Conservation (phyloP, 2,888 invertebrate species). For the Machimus atricapillus region DNA sequence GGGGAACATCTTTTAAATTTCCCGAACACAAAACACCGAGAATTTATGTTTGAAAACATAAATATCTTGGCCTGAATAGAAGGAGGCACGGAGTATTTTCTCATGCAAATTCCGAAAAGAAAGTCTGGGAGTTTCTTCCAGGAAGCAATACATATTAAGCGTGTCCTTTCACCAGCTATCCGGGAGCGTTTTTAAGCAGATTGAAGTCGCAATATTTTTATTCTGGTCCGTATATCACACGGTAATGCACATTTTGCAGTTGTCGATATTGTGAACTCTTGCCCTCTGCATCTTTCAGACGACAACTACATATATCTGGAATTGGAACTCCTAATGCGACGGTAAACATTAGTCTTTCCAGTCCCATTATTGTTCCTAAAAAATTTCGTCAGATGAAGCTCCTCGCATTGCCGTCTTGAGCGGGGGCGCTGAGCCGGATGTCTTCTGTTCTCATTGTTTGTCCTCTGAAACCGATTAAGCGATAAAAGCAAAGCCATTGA, state of each 20-base stretch:
- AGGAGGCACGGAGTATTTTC: neutral
- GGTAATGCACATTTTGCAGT: neutral
- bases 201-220: neutral
- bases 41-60: neutral
- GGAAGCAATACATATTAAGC: neutral
- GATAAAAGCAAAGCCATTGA: constrained; percentile 19
- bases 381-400: neutral
- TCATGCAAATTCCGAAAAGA: neutral
- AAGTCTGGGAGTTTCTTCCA: neutral
- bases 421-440: neutral
- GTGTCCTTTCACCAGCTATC: neutral
- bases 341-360: constrained; percentile 6
- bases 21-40: neutral
- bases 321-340: neutral
- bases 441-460: constrained; percentile 7
- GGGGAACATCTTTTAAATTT: neutral
- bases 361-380: neutral
- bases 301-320: neutral
- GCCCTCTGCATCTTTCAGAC: neutral
- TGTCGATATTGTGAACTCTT: neutral
- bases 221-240: neutral
- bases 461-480: constrained; percentile 23
- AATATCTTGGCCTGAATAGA: neutral
- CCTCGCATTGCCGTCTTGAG: neutral
- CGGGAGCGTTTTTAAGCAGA: neutral